A percentile compares a stretch with the other conserved stretches of the same genome.
Conservation (phyloP, 1,140 invertebrate species). For the Tetramorium parvispinum region DNA sequence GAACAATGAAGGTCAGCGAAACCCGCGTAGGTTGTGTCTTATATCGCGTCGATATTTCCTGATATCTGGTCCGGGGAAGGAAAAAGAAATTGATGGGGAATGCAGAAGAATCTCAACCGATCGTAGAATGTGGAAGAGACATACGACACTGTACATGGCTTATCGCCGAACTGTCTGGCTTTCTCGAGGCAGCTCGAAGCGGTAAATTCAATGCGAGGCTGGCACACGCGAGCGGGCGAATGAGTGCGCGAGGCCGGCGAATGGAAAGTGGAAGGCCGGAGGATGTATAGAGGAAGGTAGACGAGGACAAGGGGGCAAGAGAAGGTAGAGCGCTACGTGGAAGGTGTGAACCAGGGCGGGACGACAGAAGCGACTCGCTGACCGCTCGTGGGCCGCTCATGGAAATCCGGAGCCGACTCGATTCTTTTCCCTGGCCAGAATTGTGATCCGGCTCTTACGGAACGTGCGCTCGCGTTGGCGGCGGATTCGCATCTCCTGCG, state of each 20-base stretch:
- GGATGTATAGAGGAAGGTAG: slow-evolving; percentile 43
- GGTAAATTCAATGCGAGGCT: slow-evolving; percentile 69
- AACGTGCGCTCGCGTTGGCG: slow-evolving; percentile 63
- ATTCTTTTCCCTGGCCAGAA: slow-evolving; percentile 59
- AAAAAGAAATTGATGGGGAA: slow-evolving; percentile 67
- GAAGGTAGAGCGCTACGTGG: slow-evolving; percentile 1
- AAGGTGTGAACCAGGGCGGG: slow-evolving; percentile 32
- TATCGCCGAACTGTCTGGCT: slow-evolving; percentile 65
- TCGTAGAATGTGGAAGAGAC: slow-evolving; percentile 53
- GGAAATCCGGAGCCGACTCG: slow-evolving; percentile 65
- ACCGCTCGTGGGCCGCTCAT: slow-evolving; percentile 67
- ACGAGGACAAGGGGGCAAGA: neutral
- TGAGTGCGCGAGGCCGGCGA: slow-evolving; percentile 6
- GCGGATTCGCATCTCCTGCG: slow-evolving; percentile 50
- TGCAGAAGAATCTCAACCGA: slow-evolving; percentile 51
- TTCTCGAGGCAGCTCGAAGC: slow-evolving; percentile 60
- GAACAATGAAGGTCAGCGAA: slow-evolving; percentile 65
- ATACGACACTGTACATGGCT: slow-evolving; percentile 42
- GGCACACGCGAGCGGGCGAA: slow-evolving; percentile 18
- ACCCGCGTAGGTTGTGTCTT: slow-evolving; percentile 52
- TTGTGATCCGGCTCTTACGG: slow-evolving; percentile 61
- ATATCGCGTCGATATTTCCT: slow-evolving; percentile 29
- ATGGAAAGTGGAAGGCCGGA: slow-evolving; percentile 49
- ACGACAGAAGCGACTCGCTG: slow-evolving; percentile 56
- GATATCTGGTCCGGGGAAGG: slow-evolving; percentile 42